A percentile compares a stretch with the other conserved stretches of the same genome.
Conservation (phyloP, 2,797 vertebrate species). For the Okamejei kenojei region DNA sequence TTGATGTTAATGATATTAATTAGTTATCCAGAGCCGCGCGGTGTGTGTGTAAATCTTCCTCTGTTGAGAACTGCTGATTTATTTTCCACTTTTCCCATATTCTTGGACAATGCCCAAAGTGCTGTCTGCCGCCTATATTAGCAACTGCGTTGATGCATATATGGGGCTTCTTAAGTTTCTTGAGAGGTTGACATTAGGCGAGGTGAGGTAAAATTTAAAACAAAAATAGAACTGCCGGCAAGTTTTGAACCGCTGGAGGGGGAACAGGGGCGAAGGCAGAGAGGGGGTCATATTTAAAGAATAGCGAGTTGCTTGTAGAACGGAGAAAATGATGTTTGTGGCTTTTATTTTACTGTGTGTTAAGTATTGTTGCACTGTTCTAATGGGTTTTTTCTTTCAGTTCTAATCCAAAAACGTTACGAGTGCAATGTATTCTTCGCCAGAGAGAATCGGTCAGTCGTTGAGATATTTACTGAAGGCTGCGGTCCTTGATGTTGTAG, state of each 20-base stretch:
- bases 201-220: neutral
- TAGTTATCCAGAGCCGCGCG: neutral
- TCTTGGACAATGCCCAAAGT: neutral
- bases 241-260: neutral
- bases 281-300: neutral
- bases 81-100: slow-evolving; percentile 12
- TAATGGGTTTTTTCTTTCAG: neutral
- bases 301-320: neutral
- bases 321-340: neutral
- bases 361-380: neutral
- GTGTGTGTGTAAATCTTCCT: neutral
- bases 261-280: too few relatives aligned
- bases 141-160: neutral
- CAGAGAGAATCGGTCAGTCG: neutral
- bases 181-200: neutral
- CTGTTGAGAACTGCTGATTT: neutral
- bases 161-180: neutral
- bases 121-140: neutral
- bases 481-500: neutral
- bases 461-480: neutral
- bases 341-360: neutral
- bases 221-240: neutral
- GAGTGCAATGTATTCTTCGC: too few relatives aligned
- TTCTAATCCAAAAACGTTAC: too few relatives aligned
- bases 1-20: neutral